These are phyloP conservation scores for Diploscapter pachys DNA, from an alignment of 1,140 invertebrate genomes.

Conservation along the genomic window DNA sequence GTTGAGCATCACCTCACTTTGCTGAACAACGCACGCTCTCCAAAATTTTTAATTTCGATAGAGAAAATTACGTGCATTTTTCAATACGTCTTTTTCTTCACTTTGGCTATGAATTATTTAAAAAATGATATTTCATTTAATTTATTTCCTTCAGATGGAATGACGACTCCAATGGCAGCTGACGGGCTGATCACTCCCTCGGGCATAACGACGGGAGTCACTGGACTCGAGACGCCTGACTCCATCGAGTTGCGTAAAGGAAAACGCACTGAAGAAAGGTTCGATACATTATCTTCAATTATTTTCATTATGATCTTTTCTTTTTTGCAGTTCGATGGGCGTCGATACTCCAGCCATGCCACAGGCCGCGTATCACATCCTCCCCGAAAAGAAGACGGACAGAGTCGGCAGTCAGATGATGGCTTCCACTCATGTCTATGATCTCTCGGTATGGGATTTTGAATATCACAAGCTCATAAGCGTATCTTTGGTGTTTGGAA, in stretches of 20 bases:
- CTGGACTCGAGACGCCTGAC: slow-evolving; percentile 94
- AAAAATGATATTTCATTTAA: not conserved
- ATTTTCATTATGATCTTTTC: not conserved
- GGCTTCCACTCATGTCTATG: slow-evolving; percentile 80
- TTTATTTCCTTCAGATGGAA: slow-evolving; percentile 9
- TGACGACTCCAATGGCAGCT: slow-evolving; percentile 44
- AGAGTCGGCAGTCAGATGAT: slow-evolving; percentile 82
- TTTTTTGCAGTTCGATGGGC: slow-evolving; percentile 60
- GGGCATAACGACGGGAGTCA: slow-evolving; percentile 82
- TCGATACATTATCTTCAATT: slow-evolving; percentile 59
- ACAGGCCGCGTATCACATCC: slow-evolving; percentile 78
- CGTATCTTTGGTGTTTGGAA: not conserved
- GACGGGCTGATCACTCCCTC: slow-evolving; percentile 79
- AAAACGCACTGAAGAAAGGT: slow-evolving; percentile 93
- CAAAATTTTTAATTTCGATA: too few relatives aligned
- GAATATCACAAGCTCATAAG: not conserved
- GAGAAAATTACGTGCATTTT: too few relatives aligned
- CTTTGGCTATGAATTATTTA: too few relatives aligned
- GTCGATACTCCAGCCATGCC: slow-evolving; percentile 75
- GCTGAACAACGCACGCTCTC: too few relatives aligned
- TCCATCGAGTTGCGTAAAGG: slow-evolving; percentile 95
- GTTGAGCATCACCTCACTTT: too few relatives aligned
- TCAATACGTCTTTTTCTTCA: too few relatives aligned
- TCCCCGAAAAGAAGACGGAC: slow-evolving; percentile 89
- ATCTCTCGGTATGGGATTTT: slow-evolving; percentile 40